These are phyloP conservation scores for Seira sanloemensis DNA, from an alignment of 2,888 invertebrate species.

Conservation along the genomic window DNA sequence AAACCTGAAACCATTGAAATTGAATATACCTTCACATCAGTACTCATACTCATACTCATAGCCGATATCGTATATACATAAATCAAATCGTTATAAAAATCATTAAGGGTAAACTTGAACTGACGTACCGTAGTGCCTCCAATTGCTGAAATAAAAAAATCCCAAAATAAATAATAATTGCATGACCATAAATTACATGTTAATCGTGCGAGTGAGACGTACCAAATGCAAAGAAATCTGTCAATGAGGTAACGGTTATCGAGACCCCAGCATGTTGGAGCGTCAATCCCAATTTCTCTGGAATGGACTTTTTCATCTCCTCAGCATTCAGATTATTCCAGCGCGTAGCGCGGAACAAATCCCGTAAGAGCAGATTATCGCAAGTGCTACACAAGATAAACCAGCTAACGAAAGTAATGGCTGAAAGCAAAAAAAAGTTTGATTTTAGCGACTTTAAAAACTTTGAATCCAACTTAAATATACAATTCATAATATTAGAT, in stretches of 20 bases:
- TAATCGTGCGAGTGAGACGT: background rate
- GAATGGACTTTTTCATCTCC: conserved; percentile 75
- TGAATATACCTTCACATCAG: too few species aligned
- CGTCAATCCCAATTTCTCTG: conserved; percentile 83
- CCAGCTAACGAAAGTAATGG: conserved; percentile 83
- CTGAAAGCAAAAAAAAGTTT: conserved; percentile 76
- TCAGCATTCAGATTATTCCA: conserved; percentile 80
- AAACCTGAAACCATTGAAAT: conserved; percentile 79
- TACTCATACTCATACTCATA: too few species aligned
- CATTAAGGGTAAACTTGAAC: background rate
- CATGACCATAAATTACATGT: background rate
- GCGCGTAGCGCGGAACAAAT: conserved; percentile 84
- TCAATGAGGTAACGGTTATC: conserved; percentile 87
- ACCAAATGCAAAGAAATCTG: conserved; percentile 72
- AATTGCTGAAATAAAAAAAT: conserved; percentile 38
- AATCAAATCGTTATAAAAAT: too few species aligned
- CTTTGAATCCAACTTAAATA: conserved; percentile 15
- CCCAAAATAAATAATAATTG: background rate
- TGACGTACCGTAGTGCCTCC: conserved; percentile 70
- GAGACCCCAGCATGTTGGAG: conserved; percentile 89
- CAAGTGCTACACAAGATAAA: conserved; percentile 83
- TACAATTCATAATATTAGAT: background rate
- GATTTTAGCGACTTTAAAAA: too few species aligned
- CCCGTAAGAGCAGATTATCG: conserved; percentile 84
- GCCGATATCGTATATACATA: background rate